Evolutionary conservation across 1,140 invertebrate genomes (phyloP).

Genomic region (Popillia japonica): DNA sequence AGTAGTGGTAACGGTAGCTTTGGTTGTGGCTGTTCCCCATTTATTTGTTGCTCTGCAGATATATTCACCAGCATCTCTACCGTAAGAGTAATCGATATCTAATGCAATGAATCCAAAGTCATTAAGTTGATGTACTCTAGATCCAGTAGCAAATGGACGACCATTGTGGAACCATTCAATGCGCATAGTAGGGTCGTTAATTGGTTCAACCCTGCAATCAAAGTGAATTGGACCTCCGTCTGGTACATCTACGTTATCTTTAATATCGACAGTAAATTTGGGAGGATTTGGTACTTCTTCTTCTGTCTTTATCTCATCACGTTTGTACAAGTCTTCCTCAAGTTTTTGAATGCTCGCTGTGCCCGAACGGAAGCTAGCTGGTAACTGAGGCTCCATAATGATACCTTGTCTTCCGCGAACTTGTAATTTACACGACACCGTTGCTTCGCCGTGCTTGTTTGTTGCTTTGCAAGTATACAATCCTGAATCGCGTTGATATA

Average conservation of each 20-base stretch:
- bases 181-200: conserved; percentile 84
- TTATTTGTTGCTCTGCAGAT: conserved; percentile 85
- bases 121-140: conserved; percentile 88
- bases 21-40: conserved; percentile 84
- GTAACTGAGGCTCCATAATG: conserved; percentile 89
- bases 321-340: conserved; percentile 88
- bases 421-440: conserved; percentile 83
- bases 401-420: conserved; percentile 87
- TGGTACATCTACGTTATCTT: conserved; percentile 81
- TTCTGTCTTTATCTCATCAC: conserved; percentile 80
- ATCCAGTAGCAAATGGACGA: conserved; percentile 85
- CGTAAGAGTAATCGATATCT: conserved; percentile 87
- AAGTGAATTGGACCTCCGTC: conserved; percentile 91
- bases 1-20: conserved; percentile 83
- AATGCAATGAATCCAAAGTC: conserved; percentile 93
- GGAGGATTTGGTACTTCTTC: conserved; percentile 89
- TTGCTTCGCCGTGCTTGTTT: conserved; percentile 89
- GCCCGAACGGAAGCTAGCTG: conserved; percentile 83
- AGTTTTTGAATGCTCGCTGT: conserved; percentile 90
- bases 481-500: conserved; percentile 87
- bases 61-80: conserved; percentile 86
- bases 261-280: conserved; percentile 84
- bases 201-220: conserved; percentile 89
- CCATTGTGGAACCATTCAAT: conserved; percentile 97
- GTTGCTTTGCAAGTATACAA: conserved; percentile 92